phyloP scores from a whole-genome alignment of 2,113 vertebrate genomes.

The Ceyx melanurus region DNA sequence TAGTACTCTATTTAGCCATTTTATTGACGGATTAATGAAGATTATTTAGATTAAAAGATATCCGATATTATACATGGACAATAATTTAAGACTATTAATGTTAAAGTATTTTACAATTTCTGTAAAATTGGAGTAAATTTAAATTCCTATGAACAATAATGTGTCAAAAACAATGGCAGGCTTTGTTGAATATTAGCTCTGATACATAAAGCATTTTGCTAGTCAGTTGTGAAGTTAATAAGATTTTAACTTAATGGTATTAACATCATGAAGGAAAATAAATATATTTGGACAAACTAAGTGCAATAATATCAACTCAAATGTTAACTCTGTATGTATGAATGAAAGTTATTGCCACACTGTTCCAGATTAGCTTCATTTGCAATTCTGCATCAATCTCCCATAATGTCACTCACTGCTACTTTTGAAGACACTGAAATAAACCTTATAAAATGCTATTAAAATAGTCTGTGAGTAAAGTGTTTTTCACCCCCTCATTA shows the following conservation, averaged over 20 bases:
- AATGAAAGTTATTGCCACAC: not conserved
- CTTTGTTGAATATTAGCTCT: not conserved
- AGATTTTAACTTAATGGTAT: not conserved
- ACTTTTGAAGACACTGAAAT: not conserved
- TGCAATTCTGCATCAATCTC: not conserved
- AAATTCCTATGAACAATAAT: not conserved
- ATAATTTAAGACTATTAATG: not conserved
- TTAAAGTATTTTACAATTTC: not conserved
- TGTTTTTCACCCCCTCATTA: not conserved
- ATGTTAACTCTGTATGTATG: not conserved
- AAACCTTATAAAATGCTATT: not conserved
- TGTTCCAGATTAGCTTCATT: not conserved
- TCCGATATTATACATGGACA: conserved; percentile 1
- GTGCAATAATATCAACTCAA: not conserved
- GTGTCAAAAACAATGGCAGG: conserved; percentile 31
- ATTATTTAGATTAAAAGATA: conserved; percentile 16
- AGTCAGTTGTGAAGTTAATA: not conserved
- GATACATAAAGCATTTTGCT: conserved; percentile 1
- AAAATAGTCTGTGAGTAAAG: not conserved
- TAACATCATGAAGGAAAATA: not conserved
- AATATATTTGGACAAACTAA: not conserved
- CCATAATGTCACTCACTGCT: not conserved
- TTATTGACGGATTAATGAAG: conserved; percentile 10
- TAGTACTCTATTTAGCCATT: not conserved
- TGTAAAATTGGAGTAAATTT: not conserved